Evolutionary conservation across 2,113 vertebrate species (phyloP).

Genomic region (Pyxicephalus adspersus): DNA sequence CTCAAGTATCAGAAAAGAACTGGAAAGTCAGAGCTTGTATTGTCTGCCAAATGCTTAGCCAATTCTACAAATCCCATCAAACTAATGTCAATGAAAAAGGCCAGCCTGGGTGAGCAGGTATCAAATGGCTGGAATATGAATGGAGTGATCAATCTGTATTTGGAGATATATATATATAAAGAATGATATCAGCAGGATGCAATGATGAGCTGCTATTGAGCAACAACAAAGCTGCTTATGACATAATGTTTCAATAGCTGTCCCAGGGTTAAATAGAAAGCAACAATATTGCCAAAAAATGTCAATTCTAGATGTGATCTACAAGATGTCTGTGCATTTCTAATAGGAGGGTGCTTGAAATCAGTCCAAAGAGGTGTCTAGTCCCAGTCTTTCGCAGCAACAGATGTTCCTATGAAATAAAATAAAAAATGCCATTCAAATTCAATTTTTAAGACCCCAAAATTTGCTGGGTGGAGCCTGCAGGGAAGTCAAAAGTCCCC

Average conservation of each 20-base stretch:
- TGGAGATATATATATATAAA: neutral
- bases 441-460: slow-evolving; percentile 34
- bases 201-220: slow-evolving; percentile 19
- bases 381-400: slow-evolving; percentile 46
- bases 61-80: slow-evolving; percentile 41
- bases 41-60: slow-evolving; percentile 31
- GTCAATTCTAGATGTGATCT: slow-evolving; percentile 46
- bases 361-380: slow-evolving; percentile 51
- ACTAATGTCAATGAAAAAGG: slow-evolving; percentile 18
- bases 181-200: neutral
- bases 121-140: neutral
- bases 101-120: slow-evolving; percentile 18
- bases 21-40: slow-evolving; percentile 10
- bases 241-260: neutral
- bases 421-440: slow-evolving; percentile 30
- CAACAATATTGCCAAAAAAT: slow-evolving; percentile 36
- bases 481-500: slow-evolving; percentile 1
- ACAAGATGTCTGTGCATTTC: slow-evolving; percentile 26
- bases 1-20: slow-evolving; percentile 19
- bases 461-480: slow-evolving; percentile 20
- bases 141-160: too few species aligned
- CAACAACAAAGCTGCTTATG: neutral
- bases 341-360: slow-evolving; percentile 45
- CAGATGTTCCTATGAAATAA: slow-evolving; percentile 37
- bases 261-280: slow-evolving; percentile 17